Conservation (phyloP, 2,113 vertebrate species). For the Pandion haliaetus region DNA sequence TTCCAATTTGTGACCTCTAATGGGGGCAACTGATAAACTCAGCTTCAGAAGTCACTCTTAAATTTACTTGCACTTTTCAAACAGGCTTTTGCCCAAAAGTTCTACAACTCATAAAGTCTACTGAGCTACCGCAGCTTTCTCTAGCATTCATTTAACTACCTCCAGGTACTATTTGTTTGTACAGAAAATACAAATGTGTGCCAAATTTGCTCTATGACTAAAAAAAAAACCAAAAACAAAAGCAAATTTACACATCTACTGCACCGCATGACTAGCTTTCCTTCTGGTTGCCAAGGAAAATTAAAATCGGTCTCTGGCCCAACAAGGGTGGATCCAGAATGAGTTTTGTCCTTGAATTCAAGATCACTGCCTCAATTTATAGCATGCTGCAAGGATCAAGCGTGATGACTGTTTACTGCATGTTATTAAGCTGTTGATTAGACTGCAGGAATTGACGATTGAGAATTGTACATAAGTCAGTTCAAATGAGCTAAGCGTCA, state of each 20-base stretch:
- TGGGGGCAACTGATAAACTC: background rate
- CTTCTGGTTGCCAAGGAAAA: background rate
- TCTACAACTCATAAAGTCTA: background rate
- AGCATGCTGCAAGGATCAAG: background rate
- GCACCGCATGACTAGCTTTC: background rate
- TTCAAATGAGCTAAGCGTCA: background rate
- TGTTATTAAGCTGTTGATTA: conserved; percentile 46
- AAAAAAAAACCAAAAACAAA: background rate
- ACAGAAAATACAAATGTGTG: background rate
- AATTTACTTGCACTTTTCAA: conserved; percentile 16
- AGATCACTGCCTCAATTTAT: background rate
- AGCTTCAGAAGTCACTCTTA: background rate
- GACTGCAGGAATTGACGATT: background rate
- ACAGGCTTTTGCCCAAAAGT: background rate
- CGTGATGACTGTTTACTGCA: background rate
- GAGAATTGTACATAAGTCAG: conserved; percentile 9
- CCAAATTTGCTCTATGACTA: background rate
- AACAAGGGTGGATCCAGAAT: background rate
- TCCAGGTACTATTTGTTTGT: background rate
- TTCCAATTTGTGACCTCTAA: background rate
- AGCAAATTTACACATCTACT: background rate
- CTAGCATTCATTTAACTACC: background rate
- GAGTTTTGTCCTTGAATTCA: conserved; percentile 20
- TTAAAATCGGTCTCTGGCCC: background rate
- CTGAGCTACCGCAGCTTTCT: background rate